Percentiles rank a stretch among this genome's conserved stretches.
Conservation (phyloP, 2,113 vertebrate genomes). For the Rhinolophus ferrumequinum region DNA sequence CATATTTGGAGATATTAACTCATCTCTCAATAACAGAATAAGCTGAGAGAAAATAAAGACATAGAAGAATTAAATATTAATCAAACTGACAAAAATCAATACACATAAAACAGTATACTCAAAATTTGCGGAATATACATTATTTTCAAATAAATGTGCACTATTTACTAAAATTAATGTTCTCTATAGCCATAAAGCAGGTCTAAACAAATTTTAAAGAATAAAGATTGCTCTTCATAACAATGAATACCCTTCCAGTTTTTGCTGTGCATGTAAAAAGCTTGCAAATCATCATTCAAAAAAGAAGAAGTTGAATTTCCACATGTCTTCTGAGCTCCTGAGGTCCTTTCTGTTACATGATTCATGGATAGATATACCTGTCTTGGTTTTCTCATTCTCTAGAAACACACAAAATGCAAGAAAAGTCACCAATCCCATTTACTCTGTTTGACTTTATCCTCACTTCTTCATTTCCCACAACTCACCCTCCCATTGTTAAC, state of each 20-base stretch:
- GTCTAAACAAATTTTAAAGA: background rate
- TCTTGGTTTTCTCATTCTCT: background rate
- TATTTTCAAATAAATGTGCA: background rate
- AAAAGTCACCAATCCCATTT: background rate
- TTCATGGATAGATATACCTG: background rate
- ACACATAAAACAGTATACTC: background rate
- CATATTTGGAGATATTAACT: background rate
- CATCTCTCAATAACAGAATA: background rate
- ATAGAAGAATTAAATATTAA: background rate
- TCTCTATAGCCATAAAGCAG: background rate
- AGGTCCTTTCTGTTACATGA: background rate
- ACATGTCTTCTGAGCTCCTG: background rate
- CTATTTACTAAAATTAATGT: background rate
- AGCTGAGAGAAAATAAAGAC: background rate
- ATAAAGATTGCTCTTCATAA: background rate
- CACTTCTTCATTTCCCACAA: background rate
- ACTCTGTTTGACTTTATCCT: background rate
- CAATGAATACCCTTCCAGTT: background rate
- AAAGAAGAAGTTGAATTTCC: background rate
- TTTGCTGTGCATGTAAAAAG: background rate
- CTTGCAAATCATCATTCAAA: background rate
- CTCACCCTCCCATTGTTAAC: background rate
- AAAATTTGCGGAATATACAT: background rate
- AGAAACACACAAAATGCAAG: background rate
- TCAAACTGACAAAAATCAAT: background rate